Percentiles rank a stretch among this genome's conserved stretches.
Evolutionary conservation across 2,113 vertebrate genomes (phyloP).

Genomic region (Psittacula cyanocephala): DNA sequence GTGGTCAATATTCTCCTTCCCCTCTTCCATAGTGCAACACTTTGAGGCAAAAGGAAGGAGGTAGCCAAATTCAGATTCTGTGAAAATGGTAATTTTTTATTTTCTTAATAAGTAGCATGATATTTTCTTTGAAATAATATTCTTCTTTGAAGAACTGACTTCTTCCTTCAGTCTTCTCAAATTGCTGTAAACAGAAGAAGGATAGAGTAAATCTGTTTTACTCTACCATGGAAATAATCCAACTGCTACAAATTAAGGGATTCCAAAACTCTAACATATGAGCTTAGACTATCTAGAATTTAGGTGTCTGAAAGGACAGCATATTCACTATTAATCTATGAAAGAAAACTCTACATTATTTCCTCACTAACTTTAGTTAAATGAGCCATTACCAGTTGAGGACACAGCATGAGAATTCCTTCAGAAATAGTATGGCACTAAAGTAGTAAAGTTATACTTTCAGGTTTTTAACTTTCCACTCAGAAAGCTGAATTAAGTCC

Average conservation of each 20-base stretch:
- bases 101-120: background rate
- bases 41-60: background rate
- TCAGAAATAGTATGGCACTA: background rate
- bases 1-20: background rate
- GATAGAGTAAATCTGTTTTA: background rate
- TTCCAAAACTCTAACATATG: background rate
- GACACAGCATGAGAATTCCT: background rate
- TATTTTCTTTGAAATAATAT: background rate
- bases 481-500: background rate
- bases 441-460: background rate
- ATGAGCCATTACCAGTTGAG: background rate
- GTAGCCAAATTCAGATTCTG: background rate
- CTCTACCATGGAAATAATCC: background rate
- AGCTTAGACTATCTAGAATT: background rate
- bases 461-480: background rate
- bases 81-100: background rate
- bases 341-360: background rate
- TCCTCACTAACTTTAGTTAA: background rate
- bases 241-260: background rate
- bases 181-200: background rate
- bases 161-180: background rate
- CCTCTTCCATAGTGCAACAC: background rate
- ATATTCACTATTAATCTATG: background rate
- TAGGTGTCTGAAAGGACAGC: background rate
- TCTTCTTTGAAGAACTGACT: background rate